A percentile compares a stretch with the other conserved stretches of the same genome.
Evolutionary conservation across 2,113 vertebrate species (phyloP).

Genomic region (Trachemys scripta): DNA sequence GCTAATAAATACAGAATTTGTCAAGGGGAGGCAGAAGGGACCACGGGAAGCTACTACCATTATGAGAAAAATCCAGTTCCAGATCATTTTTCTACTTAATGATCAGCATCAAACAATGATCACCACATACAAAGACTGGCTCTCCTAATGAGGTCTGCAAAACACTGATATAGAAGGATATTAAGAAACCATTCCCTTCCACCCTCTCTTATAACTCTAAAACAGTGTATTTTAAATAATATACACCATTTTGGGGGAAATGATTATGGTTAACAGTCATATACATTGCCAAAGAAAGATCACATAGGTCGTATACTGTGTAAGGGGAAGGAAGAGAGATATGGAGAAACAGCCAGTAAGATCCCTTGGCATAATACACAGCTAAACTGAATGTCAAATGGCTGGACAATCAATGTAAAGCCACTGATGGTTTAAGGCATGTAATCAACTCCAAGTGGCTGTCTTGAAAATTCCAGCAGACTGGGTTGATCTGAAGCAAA

Average conservation of each 20-base stretch:
- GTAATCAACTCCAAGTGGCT: conserved; percentile 58
- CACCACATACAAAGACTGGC: neutral
- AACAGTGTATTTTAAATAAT: neutral
- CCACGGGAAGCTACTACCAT: neutral
- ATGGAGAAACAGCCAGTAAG: conserved; percentile 22
- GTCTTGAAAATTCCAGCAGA: conserved; percentile 58
- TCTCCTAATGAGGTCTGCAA: neutral
- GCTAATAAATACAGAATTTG: conserved; percentile 7
- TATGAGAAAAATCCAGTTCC: neutral
- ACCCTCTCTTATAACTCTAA: neutral
- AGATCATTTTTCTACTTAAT: conserved; percentile 7
- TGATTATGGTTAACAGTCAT: conserved; percentile 4
- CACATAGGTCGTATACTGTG: conserved; percentile 5
- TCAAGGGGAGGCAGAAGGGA: neutral
- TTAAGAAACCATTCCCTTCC: neutral
- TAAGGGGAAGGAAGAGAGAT: neutral
- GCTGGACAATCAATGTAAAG: conserved; percentile 40
- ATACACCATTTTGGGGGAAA: neutral
- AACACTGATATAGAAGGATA: neutral
- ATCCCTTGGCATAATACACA: conserved; percentile 28
- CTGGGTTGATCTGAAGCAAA: conserved; percentile 35
- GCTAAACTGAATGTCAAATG: conserved; percentile 60
- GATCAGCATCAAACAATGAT: conserved; percentile 15
- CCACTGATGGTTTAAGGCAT: conserved; percentile 56
- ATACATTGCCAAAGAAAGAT: neutral